These are phyloP conservation scores for Eupeodes luniger DNA, from an alignment of 2,888 invertebrate species.

Conservation along the genomic window DNA sequence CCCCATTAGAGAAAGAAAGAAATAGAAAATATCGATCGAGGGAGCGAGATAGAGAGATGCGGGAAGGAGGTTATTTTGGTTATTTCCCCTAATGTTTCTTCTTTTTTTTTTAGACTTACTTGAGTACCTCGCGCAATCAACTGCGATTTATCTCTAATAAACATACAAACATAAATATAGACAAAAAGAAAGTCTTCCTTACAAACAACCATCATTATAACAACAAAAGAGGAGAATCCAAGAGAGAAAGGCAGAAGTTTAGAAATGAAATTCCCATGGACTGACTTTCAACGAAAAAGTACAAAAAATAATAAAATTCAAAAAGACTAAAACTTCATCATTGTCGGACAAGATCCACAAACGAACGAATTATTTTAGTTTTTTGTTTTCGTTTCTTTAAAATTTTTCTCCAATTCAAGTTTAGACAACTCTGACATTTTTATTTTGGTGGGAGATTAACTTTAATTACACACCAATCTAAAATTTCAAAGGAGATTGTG, in stretches of 20 bases:
- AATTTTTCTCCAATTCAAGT: constrained; percentile 29
- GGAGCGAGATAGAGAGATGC: neutral
- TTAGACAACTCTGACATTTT: constrained; percentile 68
- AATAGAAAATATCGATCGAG: constrained; percentile 1
- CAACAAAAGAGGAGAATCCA: constrained; percentile 12
- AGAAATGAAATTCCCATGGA: constrained; percentile 59
- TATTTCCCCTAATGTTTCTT: constrained; percentile 8
- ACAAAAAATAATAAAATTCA: constrained; percentile 17
- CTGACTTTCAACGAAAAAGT: constrained; percentile 44
- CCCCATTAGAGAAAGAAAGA: constrained; percentile 15
- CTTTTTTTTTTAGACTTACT: neutral
- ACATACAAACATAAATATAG: neutral
- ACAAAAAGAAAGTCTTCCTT: constrained; percentile 35
- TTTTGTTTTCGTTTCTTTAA: neutral
- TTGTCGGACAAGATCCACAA: constrained; percentile 20
- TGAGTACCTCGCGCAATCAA: constrained; percentile 42
- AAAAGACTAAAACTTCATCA: neutral
- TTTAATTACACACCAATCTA: constrained; percentile 70
- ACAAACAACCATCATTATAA: neutral
- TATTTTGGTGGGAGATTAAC: constrained; percentile 57
- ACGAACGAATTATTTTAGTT: constrained; percentile 48
- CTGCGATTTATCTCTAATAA: constrained; percentile 33
- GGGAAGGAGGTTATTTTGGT: constrained; percentile 4
- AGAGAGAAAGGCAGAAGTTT: constrained; percentile 22
- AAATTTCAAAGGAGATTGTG: constrained; percentile 56